These are phyloP conservation scores for Anthopleura xanthogrammica DNA, from an alignment of 92 coral and sea anemone species.

Conservation along the genomic window DNA sequence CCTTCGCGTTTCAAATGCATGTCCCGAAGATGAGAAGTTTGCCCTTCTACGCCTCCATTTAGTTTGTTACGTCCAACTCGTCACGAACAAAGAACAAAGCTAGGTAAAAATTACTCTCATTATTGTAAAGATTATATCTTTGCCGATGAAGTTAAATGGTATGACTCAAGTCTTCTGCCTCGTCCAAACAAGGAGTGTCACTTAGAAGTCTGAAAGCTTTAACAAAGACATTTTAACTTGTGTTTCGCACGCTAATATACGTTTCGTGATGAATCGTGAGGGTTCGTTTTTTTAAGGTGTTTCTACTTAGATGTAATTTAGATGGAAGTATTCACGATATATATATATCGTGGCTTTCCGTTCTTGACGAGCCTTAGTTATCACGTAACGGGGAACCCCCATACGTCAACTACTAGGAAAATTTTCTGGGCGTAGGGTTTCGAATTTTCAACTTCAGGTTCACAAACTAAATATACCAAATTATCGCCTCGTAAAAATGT, in stretches of 20 bases:
- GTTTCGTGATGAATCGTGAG: not conserved
- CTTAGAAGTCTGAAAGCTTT: not conserved
- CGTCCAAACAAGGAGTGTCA: not conserved
- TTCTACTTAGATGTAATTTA: not conserved
- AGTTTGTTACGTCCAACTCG: not conserved
- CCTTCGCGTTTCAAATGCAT: not conserved
- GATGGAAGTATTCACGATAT: not conserved
- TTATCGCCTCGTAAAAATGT: not conserved
- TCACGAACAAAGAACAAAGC: not conserved
- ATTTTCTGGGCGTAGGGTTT: conserved; percentile 17
- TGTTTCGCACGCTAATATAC: not conserved
- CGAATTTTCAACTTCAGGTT: not conserved
- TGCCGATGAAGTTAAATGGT: not conserved
- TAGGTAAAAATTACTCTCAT: conserved; percentile 1
- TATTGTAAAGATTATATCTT: not conserved
- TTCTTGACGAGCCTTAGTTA: not conserved
- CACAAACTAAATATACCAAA: not conserved
- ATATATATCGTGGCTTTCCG: not conserved
- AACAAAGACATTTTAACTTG: not conserved
- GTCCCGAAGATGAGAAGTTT: not conserved
- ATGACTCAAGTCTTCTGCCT: not conserved
- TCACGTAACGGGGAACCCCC: conserved; percentile 23
- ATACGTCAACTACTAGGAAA: not conserved
- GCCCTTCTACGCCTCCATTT: not conserved
- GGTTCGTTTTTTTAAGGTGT: not conserved